Evolutionary conservation across 2,888 invertebrate genomes (phyloP).

Genomic region (Coenonympha arcania): DNA sequence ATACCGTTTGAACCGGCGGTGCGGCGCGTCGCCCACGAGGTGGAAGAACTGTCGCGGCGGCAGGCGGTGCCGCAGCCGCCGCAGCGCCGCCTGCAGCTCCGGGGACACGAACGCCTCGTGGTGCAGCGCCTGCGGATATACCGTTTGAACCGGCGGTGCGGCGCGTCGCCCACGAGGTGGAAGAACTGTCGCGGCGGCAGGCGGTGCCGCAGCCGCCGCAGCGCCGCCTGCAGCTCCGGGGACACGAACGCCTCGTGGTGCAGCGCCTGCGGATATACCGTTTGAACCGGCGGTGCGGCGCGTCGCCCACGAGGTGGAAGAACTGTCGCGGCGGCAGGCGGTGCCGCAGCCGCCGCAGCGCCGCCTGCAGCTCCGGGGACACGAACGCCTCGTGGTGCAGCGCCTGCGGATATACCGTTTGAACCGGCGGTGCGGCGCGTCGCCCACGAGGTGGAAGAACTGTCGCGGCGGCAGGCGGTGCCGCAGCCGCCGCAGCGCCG

Average conservation of each 20-base stretch:
- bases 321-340: constrained; percentile 66
- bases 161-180: constrained; percentile 61
- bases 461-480: no score
- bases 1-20: constrained; percentile 56
- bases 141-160: constrained; percentile 53
- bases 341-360: constrained; percentile 60
- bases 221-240: constrained; percentile 46
- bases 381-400: constrained; percentile 78
- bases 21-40: constrained; percentile 59
- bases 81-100: constrained; percentile 49
- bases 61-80: constrained; percentile 62
- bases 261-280: constrained; percentile 74
- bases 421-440: no score
- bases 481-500: no score
- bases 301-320: constrained; percentile 64
- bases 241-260: constrained; percentile 77
- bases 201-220: constrained; percentile 62
- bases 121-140: constrained; percentile 76
- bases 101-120: constrained; percentile 75
- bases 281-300: constrained; percentile 50
- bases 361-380: constrained; percentile 43
- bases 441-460: no score
- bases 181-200: constrained; percentile 67
- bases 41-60: constrained; percentile 67
- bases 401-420: no score